Percentiles rank a stretch among this genome's conserved stretches.
phyloP scores from a whole-genome alignment of 2,797 vertebrate species.

The Cephalopachus bancanus region DNA sequence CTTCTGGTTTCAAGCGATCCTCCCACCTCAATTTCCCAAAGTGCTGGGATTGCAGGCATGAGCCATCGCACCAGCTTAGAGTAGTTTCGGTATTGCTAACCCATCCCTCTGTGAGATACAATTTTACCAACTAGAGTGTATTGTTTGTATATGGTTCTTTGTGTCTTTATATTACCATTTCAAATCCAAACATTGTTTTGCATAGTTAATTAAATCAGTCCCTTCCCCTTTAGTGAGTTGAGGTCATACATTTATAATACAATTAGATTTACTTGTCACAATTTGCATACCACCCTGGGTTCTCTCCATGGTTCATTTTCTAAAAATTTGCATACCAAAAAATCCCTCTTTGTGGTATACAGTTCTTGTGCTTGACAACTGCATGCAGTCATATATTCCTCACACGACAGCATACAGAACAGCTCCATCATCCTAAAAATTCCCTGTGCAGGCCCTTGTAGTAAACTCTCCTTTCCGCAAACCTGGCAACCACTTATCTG shows the following conservation, averaged over 20 bases:
- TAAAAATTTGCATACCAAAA: background rate
- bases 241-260: background rate
- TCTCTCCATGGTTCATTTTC: background rate
- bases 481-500: background rate
- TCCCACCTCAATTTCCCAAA: too few relatives aligned
- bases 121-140: background rate
- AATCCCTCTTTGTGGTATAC: background rate
- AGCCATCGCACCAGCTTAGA: background rate
- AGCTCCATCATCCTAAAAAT: background rate
- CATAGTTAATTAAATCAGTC: conserved; percentile 13
- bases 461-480: background rate
- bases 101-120: background rate
- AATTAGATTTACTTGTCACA: background rate
- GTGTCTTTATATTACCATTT: background rate
- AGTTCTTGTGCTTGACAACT: background rate
- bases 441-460: background rate
- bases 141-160: background rate
- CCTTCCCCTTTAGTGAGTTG: background rate
- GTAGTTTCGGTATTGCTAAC: conserved; percentile 30
- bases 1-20: too few relatives aligned
- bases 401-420: background rate
- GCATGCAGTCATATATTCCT: background rate
- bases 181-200: conserved; percentile 27
- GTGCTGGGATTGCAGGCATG: too few relatives aligned
- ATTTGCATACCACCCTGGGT: background rate